Conservation (phyloP, 2,888 invertebrate genomes). For the Germaria angustata region DNA sequence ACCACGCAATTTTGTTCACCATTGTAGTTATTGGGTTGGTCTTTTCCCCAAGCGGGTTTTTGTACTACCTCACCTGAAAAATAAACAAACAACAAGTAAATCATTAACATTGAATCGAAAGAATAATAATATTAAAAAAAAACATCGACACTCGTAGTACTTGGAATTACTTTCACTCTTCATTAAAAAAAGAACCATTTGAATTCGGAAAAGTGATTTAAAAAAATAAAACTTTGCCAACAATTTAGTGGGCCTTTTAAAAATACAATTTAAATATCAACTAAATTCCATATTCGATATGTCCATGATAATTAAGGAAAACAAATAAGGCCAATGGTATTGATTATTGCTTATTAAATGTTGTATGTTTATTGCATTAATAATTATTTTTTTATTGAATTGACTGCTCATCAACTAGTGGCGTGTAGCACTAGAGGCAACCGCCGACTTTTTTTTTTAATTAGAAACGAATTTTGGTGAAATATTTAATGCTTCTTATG, state of each 20-base stretch:
- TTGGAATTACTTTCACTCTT: conserved; percentile 41
- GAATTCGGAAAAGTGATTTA: neutral
- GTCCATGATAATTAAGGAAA: neutral
- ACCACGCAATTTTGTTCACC: conserved; percentile 97
- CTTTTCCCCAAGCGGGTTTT: conserved; percentile 93
- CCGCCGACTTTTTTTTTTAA: neutral
- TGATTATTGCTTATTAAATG: conserved; percentile 28
- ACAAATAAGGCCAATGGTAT: conserved; percentile 31
- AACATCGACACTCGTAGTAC: neutral
- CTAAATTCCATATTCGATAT: conserved; percentile 11
- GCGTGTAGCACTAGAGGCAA: neutral
- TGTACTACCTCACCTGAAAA: conserved; percentile 86
- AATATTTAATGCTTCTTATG: neutral
- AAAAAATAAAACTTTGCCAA: neutral
- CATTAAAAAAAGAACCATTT: conserved; percentile 6
- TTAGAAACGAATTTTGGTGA: conserved; percentile 35
- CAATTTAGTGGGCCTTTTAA: neutral
- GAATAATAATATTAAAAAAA: neutral
- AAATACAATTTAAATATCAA: neutral
- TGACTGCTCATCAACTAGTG: neutral
- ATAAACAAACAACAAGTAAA: neutral
- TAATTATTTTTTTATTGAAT: conserved; percentile 18
- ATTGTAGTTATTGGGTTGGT: conserved; percentile 97
- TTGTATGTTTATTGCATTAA: conserved; percentile 32
- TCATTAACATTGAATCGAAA: conserved; percentile 4